Base-by-base conservation (phyloP, 2,113 vertebrate species). In the Terrapene triunguis region DNA sequence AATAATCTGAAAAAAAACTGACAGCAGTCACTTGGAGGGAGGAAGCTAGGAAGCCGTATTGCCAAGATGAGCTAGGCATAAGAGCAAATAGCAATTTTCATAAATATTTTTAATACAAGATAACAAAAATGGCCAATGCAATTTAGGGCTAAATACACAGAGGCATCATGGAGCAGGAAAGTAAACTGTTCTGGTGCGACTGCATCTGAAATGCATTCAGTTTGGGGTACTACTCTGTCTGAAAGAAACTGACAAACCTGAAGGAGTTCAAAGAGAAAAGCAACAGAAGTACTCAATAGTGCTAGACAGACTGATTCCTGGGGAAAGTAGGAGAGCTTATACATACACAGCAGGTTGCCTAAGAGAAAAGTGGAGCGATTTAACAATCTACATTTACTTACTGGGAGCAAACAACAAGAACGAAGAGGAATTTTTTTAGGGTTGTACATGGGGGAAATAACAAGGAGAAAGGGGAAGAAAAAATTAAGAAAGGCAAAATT, bases 51-150 rank as follows among this genome's bases (percentile, higher is more conserved):
- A 69, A 35, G 35, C 62, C 19, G 59, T 1, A 25, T 4, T 0
- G 5, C 6, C 38, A 78, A 16, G 50, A 35, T 0, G 0, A 19
- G 6, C 21, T 21, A 14, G 51, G 6, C 14, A 2, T 19, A 69
- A 72, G 79, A 76, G 32, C 7, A 79, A 12, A 29, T 53, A 5
- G 78, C 44, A 82, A 84, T 14, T 76, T 59, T 8, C 9, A 57
- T 29, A 35, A 48, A 17, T 54, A 13, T 13, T 51, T 85, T 74
- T 4, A 85, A 55, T 62, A 9, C 1, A 17, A 16, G 89, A 86
- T 84, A 92, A 51, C 47, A 89, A 32, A 90, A 92, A 4, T 0
- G 1, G 10, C 4, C 47, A 35, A 38, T 11, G 35, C 32, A 80
- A 69, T 38, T 84, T 35, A 69, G 55, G 90, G 89, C 47, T 94